These are phyloP conservation scores for Pandemis cinnamomeana DNA, from an alignment of 2,888 invertebrate genomes.

Conservation along the genomic window DNA sequence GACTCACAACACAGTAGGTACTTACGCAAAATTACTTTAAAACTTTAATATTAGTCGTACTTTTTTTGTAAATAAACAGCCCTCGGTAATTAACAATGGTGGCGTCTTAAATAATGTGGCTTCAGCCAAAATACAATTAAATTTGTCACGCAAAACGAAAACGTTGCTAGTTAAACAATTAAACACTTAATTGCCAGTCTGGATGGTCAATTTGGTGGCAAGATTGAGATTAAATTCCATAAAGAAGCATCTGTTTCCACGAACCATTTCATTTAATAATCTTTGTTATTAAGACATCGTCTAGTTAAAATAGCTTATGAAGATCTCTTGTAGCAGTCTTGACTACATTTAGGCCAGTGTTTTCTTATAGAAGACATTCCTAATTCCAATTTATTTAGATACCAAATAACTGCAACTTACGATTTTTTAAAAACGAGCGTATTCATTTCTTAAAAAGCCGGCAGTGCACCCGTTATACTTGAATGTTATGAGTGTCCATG, in stretches of 20 bases:
- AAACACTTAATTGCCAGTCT: constrained; percentile 35
- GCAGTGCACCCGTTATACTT: too few relatives aligned
- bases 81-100: background rate
- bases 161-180: constrained; percentile 46
- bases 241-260: constrained; percentile 1
- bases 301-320: background rate
- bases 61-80: background rate
- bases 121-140: constrained; percentile 34
- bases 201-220: constrained; percentile 31
- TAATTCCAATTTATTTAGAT: too few relatives aligned
- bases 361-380: too few relatives aligned
- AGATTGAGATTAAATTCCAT: constrained; percentile 15
- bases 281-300: background rate
- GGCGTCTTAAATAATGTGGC: constrained; percentile 7
- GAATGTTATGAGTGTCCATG: too few relatives aligned
- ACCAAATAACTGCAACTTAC: too few relatives aligned
- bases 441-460: too few relatives aligned
- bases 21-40: too few relatives aligned
- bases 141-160: constrained; percentile 52
- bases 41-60: background rate
- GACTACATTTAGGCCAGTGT: too few relatives aligned
- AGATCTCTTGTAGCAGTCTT: background rate
- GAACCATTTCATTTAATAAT: background rate
- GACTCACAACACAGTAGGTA: too few relatives aligned
- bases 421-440: too few relatives aligned